These are phyloP conservation scores for Heliothis subflexa DNA, from an alignment of 1,140 invertebrate species.

Conservation along the genomic window DNA sequence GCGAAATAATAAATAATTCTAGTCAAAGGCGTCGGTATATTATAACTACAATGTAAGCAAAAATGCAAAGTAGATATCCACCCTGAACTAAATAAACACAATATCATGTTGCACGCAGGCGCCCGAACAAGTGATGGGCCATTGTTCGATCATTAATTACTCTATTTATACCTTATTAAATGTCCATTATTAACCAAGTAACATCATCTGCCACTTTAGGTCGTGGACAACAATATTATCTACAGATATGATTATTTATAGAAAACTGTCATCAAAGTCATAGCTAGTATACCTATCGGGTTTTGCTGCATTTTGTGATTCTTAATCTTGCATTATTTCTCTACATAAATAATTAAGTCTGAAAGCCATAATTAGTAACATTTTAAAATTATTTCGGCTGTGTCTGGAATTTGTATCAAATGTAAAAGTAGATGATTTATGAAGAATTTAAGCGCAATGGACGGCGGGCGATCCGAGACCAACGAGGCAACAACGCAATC, in stretches of 20 bases:
- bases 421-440: slow-evolving; percentile 44
- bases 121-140: slow-evolving; percentile 38
- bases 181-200: slow-evolving; percentile 21
- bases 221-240: slow-evolving; percentile 1
- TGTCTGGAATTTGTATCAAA: background rate
- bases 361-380: background rate
- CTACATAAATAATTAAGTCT: background rate
- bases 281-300: background rate
- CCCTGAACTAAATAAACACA: slow-evolving; percentile 66
- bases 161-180: slow-evolving; percentile 38
- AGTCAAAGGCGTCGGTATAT: slow-evolving; percentile 26
- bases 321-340: background rate
- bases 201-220: slow-evolving; percentile 11
- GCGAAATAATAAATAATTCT: slow-evolving; percentile 32
- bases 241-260: background rate
- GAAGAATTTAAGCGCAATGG: slow-evolving; percentile 48
- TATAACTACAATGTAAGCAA: slow-evolving; percentile 23
- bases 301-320: background rate
- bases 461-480: slow-evolving; percentile 45
- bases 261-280: slow-evolving; percentile 9
- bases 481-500: slow-evolving; percentile 49
- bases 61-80: slow-evolving; percentile 45
- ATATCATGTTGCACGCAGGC: slow-evolving; percentile 64
- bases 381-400: too few species aligned
- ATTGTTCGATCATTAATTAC: slow-evolving; percentile 38